Percentiles rank a stretch among this genome's conserved stretches.
phyloP scores from a whole-genome alignment of 2,797 vertebrate genomes.

The Falco columbarius region DNA sequence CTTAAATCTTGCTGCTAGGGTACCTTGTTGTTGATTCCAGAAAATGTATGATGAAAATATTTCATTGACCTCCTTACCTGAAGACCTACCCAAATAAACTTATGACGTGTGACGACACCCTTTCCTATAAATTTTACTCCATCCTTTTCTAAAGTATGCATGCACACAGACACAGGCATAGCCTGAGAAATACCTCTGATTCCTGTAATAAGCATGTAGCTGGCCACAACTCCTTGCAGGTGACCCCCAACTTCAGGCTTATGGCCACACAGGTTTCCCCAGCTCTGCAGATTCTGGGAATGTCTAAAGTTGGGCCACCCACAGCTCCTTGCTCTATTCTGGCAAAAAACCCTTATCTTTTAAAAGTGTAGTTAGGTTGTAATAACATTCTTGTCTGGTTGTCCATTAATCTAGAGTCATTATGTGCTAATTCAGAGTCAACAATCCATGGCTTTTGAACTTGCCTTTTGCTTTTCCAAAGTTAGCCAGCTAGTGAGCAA shows the following conservation, averaged over 20 bases:
- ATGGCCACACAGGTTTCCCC: background rate
- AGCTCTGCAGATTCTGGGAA: background rate
- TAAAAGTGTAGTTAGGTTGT: background rate
- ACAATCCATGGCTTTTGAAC: background rate
- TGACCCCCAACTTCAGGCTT: background rate
- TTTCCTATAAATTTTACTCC: background rate
- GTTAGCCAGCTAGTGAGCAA: background rate
- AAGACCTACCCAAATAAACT: background rate
- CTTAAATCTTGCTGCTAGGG: background rate
- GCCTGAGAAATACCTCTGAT: background rate
- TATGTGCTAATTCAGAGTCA: background rate
- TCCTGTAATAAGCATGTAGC: background rate
- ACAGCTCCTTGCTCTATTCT: background rate
- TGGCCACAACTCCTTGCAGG: background rate
- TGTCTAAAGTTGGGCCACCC: background rate
- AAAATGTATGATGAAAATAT: background rate
- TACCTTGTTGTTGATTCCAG: background rate
- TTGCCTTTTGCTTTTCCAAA: background rate
- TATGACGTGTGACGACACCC: background rate
- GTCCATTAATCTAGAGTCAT: background rate
- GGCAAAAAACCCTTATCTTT: background rate
- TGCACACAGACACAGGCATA: background rate
- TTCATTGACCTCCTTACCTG: background rate
- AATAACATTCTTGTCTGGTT: background rate
- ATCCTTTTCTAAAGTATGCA: background rate